Percentiles rank a stretch among this genome's conserved stretches.
Evolutionary conservation across 2,113 vertebrate species (phyloP).

Genomic region (Apistogramma diplotaenia): DNA sequence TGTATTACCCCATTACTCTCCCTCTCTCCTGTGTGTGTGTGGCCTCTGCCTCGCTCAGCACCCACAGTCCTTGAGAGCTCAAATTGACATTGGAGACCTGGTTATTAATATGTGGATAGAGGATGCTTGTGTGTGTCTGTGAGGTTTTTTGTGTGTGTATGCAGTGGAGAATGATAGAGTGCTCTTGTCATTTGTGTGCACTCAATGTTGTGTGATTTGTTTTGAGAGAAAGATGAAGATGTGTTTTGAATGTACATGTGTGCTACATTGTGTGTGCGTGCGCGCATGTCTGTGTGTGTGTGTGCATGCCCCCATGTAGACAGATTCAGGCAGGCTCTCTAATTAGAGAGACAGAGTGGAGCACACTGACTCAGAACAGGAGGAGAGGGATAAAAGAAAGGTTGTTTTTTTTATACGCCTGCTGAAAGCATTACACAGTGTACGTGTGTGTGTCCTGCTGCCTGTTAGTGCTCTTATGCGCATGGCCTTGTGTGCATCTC

Average conservation of each 20-base stretch:
- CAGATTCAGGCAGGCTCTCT: conserved; percentile 41
- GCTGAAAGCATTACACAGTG: conserved; percentile 35
- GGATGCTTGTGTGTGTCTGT: conserved; percentile 5
- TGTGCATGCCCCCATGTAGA: conserved; percentile 32
- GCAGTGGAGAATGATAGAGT: conserved; percentile 27
- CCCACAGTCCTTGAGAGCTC: conserved; percentile 69
- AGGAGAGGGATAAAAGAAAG: conserved; percentile 59
- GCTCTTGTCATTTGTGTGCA: conserved; percentile 41
- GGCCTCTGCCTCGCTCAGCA: conserved; percentile 60
- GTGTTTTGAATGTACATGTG: conserved; percentile 9
- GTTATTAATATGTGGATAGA: conserved; percentile 60
- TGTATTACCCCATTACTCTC: conserved; percentile 58
- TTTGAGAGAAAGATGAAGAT: conserved; percentile 31
- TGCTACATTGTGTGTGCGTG: not conserved
- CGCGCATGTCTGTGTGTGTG: conserved; percentile 3
- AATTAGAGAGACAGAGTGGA: conserved; percentile 66
- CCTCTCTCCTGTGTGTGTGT: conserved; percentile 28
- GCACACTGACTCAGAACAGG: conserved; percentile 43
- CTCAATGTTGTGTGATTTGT: conserved; percentile 41
- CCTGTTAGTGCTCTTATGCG: conserved; percentile 11
- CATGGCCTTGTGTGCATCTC: conserved; percentile 6
- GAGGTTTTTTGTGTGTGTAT: not conserved
- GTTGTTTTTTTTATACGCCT: conserved; percentile 45
- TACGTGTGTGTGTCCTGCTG: not conserved
- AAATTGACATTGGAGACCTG: conserved; percentile 72